Evolutionary conservation across 1,140 invertebrate species (phyloP).

Genomic region (Bombus fervidus): DNA sequence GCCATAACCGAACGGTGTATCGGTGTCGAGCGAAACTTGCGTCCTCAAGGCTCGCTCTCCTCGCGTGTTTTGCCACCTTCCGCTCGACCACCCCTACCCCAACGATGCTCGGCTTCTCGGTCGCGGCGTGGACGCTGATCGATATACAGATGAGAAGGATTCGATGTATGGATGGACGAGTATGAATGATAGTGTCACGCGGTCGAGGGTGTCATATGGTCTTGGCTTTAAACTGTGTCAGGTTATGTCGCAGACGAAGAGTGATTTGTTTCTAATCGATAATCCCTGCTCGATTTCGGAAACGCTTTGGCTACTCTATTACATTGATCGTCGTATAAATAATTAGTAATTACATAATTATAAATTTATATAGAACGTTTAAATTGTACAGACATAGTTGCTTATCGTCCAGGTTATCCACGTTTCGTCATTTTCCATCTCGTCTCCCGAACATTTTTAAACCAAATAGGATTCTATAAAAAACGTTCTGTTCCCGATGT

Average conservation of each 20-base stretch:
- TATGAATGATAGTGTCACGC: slow-evolving; percentile 69
- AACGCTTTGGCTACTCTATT: neutral
- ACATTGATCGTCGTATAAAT: too few species aligned
- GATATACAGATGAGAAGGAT: slow-evolving; percentile 57
- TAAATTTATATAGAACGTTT: neutral
- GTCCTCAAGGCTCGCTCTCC: slow-evolving; percentile 22
- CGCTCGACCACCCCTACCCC: neutral
- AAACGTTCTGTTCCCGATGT: neutral
- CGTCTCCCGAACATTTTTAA: neutral
- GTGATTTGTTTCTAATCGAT: slow-evolving; percentile 45
- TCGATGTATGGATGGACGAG: slow-evolving; percentile 62
- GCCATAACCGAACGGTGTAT: neutral
- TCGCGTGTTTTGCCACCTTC: slow-evolving; percentile 47
- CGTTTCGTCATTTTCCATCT: neutral
- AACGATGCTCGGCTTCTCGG: slow-evolving; percentile 26
- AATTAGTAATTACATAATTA: neutral
- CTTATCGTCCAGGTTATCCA: neutral
- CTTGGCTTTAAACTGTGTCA: slow-evolving; percentile 57
- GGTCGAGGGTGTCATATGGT: slow-evolving; percentile 61
- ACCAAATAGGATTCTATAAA: neutral
- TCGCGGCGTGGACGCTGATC: slow-evolving; percentile 47
- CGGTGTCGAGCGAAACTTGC: slow-evolving; percentile 37
- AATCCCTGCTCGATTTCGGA: neutral
- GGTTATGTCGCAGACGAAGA: slow-evolving; percentile 39
- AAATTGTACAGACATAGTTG: neutral